Evolutionary conservation across 2,888 invertebrate species (phyloP).

Genomic region (Drosophila nr. medialis): DNA sequence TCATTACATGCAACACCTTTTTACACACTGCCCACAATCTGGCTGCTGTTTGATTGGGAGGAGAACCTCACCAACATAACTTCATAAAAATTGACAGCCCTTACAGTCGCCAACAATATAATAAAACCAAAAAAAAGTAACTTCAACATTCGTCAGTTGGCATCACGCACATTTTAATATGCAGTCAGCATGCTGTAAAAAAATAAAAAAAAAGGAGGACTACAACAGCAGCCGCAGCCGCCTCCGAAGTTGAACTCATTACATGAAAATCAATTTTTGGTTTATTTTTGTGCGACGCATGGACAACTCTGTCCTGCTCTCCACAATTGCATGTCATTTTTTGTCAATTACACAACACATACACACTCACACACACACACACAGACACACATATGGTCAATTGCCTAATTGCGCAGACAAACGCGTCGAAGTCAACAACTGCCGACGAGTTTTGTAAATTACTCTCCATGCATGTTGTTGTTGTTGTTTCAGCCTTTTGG

Average conservation of each 20-base stretch:
- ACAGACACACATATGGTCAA: constrained; percentile 49
- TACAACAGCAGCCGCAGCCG: neutral
- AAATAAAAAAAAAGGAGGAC: constrained; percentile 25
- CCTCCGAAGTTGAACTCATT: constrained; percentile 70
- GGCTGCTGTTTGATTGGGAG: constrained; percentile 4
- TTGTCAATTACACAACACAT: constrained; percentile 67
- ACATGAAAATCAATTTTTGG: constrained; percentile 78
- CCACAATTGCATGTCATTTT: constrained; percentile 65
- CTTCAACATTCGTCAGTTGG: constrained; percentile 50
- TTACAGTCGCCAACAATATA: constrained; percentile 44
- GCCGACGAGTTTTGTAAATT: constrained; percentile 70
- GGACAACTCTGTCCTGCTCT: constrained; percentile 31
- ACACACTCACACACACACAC: constrained; percentile 9
- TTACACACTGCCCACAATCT: constrained; percentile 18
- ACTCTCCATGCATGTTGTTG: constrained; percentile 65
- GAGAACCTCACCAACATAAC: constrained; percentile 44
- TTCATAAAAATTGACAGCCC: constrained; percentile 78
- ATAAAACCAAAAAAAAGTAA: constrained; percentile 31
- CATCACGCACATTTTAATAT: constrained; percentile 76
- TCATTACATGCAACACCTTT: constrained; percentile 62
- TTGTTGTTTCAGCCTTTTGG: constrained; percentile 49
- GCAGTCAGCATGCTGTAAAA: constrained; percentile 65
- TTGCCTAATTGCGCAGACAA: constrained; percentile 78
- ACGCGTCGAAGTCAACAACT: constrained; percentile 77
- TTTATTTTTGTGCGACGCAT: constrained; percentile 62